Percentiles rank a stretch among this genome's conserved stretches.
Evolutionary conservation across 1,140 invertebrate genomes (phyloP).

Genomic region (Drosophila melanogaster): Release_6_plus_ISO1_MT NT_033777.3:9092501-9093000

Average conservation of each 20-base stretch:
- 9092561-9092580: slow-evolving; percentile 38
- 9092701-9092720: slow-evolving; percentile 56
- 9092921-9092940: slow-evolving; percentile 64
- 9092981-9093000: slow-evolving; percentile 29
- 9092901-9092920: slow-evolving; percentile 65
- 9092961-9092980: slow-evolving; percentile 20
- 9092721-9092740: slow-evolving; percentile 50
- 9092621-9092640: slow-evolving; percentile 56
- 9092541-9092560: slow-evolving; percentile 44
- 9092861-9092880: slow-evolving; percentile 43
- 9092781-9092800: not conserved
- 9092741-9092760: slow-evolving; percentile 18
- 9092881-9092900: slow-evolving; percentile 35
- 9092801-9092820: too few species aligned
- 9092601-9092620: slow-evolving; percentile 43
- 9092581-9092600: slow-evolving; percentile 9
- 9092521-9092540: slow-evolving; percentile 33
- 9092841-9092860: slow-evolving; percentile 49
- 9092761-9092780: slow-evolving; percentile 1
- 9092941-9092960: slow-evolving; percentile 65
- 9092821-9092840: slow-evolving; percentile 1
- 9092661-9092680: too few species aligned
- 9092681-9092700: slow-evolving; percentile 47
- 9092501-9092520: slow-evolving; percentile 34
- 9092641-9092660: slow-evolving; percentile 27